Evolutionary conservation across 2,113 vertebrate genomes (phyloP).

Genomic region (Gorsachius goisagi): DNA sequence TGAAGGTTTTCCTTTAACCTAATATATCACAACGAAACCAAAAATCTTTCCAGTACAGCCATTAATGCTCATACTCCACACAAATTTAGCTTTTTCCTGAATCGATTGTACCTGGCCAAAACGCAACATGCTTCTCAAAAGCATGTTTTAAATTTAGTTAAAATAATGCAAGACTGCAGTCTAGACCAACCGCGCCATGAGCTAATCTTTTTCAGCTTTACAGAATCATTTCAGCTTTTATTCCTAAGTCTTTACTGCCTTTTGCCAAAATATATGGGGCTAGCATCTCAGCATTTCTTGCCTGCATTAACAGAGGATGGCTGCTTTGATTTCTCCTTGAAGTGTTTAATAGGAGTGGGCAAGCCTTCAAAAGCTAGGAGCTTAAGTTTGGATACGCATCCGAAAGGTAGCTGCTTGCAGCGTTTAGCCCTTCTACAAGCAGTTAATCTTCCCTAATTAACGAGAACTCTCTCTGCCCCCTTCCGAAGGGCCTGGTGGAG

Average conservation of each 20-base stretch:
- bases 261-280: slow-evolving; percentile 20
- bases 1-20: background rate
- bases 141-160: slow-evolving; percentile 32
- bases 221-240: slow-evolving; percentile 1
- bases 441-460: background rate
- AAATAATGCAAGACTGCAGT: background rate
- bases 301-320: background rate
- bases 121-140: background rate
- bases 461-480: background rate
- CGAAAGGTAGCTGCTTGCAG: background rate
- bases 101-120: background rate
- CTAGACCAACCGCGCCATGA: background rate
- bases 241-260: background rate
- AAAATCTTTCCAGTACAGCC: background rate
- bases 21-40: background rate
- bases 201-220: slow-evolving; percentile 11
- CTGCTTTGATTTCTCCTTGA: background rate
- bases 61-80: background rate
- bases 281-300: background rate
- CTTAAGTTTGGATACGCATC: background rate
- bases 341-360: background rate
- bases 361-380: background rate
- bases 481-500: background rate
- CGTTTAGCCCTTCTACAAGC: background rate
- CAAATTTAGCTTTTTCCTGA: background rate